Evolutionary conservation across 1,140 invertebrate genomes (phyloP).

Genomic region (Cylas formicarius): DNA sequence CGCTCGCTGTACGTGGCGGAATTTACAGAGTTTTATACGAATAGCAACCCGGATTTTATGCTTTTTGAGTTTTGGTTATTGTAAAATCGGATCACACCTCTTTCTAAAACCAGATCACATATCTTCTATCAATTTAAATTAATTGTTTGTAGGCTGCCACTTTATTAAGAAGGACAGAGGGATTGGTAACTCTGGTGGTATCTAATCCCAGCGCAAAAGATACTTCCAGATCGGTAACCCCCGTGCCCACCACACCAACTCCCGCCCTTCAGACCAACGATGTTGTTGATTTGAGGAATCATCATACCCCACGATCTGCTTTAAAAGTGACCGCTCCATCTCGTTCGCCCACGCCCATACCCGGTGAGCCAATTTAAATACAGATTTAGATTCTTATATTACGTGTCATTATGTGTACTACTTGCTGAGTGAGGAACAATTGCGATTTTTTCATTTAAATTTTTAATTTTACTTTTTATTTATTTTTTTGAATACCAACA

Average conservation of each 20-base stretch:
- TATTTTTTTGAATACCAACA: no score
- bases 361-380: constrained; percentile 25
- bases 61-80: no score
- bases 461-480: background rate
- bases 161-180: constrained; percentile 79
- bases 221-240: constrained; percentile 41
- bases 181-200: constrained; percentile 74
- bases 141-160: constrained; percentile 61
- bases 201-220: constrained; percentile 77
- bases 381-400: background rate
- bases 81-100: no score
- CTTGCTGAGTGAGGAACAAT: no score
- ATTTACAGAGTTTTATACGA: no score
- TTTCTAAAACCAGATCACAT: background rate
- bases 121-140: background rate
- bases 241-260: constrained; percentile 32
- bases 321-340: constrained; percentile 34
- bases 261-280: constrained; percentile 12
- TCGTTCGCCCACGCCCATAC: constrained; percentile 38
- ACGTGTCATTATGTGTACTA: background rate
- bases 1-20: no score
- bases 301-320: constrained; percentile 13
- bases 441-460: background rate
- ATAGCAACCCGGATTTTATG: no score
- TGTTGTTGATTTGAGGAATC: constrained; percentile 9